A percentile compares a stretch with the other conserved stretches of the same genome.
Evolutionary conservation across 1,140 invertebrate genomes (phyloP).

Genomic region (Trialeurodes vaporariorum): DNA sequence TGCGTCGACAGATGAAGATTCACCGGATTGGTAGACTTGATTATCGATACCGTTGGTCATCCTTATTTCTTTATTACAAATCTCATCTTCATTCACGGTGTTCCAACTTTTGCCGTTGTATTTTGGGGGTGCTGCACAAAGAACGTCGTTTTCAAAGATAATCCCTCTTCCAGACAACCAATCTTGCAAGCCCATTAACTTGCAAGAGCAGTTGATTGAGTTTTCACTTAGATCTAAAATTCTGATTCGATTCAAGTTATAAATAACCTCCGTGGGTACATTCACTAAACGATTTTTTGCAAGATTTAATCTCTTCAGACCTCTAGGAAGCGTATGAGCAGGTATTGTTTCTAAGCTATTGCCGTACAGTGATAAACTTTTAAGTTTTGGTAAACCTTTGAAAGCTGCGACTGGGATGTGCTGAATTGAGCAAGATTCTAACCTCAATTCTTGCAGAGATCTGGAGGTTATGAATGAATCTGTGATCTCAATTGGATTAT

Average conservation of each 20-base stretch:
- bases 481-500: slow-evolving; percentile 20
- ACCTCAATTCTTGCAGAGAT: slow-evolving; percentile 20
- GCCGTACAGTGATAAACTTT: slow-evolving; percentile 18
- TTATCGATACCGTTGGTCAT: not conserved
- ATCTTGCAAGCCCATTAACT: slow-evolving; percentile 23
- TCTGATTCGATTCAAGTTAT: slow-evolving; percentile 17
- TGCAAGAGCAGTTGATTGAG: slow-evolving; percentile 26
- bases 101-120: slow-evolving; percentile 19
- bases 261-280: slow-evolving; percentile 19
- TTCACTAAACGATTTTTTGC: slow-evolving; percentile 23
- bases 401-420: slow-evolving; percentile 19
- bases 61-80: slow-evolving; percentile 19
- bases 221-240: slow-evolving; percentile 23
- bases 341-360: slow-evolving; percentile 21
- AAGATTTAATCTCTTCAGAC: slow-evolving; percentile 21
- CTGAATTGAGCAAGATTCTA: slow-evolving; percentile 21
- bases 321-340: slow-evolving; percentile 20
- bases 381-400: slow-evolving; percentile 17
- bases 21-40: not conserved
- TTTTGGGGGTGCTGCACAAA: slow-evolving; percentile 20
- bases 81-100: slow-evolving; percentile 22
- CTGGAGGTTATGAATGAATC: slow-evolving; percentile 20
- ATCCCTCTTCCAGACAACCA: slow-evolving; percentile 21
- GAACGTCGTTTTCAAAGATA: slow-evolving; percentile 21
- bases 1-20: not conserved